Conservation (phyloP, 2,888 invertebrate species). For the Lepidonotus clava region DNA sequence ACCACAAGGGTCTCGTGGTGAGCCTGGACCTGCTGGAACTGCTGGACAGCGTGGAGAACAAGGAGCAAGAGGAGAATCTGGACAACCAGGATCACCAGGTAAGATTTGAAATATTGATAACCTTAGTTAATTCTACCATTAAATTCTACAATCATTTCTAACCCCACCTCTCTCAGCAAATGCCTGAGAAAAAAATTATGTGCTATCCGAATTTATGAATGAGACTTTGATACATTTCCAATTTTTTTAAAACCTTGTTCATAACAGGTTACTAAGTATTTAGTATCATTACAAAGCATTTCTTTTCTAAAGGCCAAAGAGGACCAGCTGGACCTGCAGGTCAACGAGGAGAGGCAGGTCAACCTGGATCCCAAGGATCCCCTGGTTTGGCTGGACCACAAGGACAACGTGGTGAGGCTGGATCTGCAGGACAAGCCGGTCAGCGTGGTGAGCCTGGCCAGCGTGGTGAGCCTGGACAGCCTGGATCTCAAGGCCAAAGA, state of each 20-base stretch:
- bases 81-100: conserved; percentile 51
- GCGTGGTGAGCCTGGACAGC: conserved; percentile 51
- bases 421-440: conserved; percentile 44
- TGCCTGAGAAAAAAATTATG: too few species aligned
- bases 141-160: too few species aligned
- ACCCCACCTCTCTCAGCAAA: too few species aligned
- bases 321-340: conserved; percentile 81
- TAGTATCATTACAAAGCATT: conserved; percentile 72
- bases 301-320: conserved; percentile 79
- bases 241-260: too few species aligned
- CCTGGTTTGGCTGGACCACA: conserved; percentile 79
- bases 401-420: conserved; percentile 54
- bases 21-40: conserved; percentile 37
- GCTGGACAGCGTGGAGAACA: conserved; percentile 59
- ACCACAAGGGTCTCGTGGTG: conserved; percentile 55
- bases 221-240: too few species aligned
- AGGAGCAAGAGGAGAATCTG: conserved; percentile 40
- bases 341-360: conserved; percentile 64
- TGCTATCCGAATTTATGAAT: too few species aligned
- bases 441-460: conserved; percentile 49
- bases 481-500: conserved; percentile 40
- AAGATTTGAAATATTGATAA: too few species aligned
- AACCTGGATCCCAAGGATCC: conserved; percentile 79
- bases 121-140: too few species aligned
- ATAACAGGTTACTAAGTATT: too few species aligned